These are phyloP conservation scores for Zaprionus lachaisei DNA, from an alignment of 1,140 invertebrate genomes.

Conservation along the genomic window DNA sequence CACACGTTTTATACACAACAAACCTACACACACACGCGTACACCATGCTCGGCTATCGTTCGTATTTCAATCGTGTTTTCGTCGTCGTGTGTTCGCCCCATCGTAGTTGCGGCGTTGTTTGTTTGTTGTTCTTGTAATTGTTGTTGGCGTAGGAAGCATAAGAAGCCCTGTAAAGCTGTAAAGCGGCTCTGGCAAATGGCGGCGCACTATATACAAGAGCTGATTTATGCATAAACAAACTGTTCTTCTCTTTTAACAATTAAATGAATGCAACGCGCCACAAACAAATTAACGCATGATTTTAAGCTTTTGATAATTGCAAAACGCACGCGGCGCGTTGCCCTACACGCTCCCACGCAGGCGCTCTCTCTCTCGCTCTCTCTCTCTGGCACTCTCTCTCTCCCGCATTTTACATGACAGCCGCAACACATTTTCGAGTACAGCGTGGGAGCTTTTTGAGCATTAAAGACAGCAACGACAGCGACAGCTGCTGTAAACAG, in stretches of 20 bases:
- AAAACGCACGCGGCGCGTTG: constrained; percentile 48
- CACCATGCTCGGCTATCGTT: constrained; percentile 38
- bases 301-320: constrained; percentile 48
- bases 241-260: not conserved
- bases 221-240: constrained; percentile 28
- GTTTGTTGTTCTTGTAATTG: constrained; percentile 21
- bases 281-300: constrained; percentile 11
- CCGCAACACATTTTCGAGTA: constrained; percentile 77
- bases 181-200: constrained; percentile 29
- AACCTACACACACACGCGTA: constrained; percentile 33
- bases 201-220: constrained; percentile 16
- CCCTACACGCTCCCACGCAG: constrained; percentile 56
- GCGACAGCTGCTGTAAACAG: constrained; percentile 73
- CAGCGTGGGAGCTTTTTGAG: constrained; percentile 58
- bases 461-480: constrained; percentile 24
- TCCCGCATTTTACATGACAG: constrained; percentile 42
- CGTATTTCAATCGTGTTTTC: constrained; percentile 41
- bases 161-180: constrained; percentile 49
- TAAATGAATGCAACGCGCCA: constrained; percentile 56
- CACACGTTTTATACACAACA: constrained; percentile 69
- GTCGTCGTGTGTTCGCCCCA: constrained; percentile 26
- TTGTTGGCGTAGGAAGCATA: constrained; percentile 23
- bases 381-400: constrained; percentile 10
- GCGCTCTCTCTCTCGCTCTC: constrained; percentile 18
- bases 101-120: constrained; percentile 23